These are phyloP conservation scores for Lophotriccus pileatus DNA, from an alignment of 2,797 vertebrate species.

Conservation along the genomic window DNA sequence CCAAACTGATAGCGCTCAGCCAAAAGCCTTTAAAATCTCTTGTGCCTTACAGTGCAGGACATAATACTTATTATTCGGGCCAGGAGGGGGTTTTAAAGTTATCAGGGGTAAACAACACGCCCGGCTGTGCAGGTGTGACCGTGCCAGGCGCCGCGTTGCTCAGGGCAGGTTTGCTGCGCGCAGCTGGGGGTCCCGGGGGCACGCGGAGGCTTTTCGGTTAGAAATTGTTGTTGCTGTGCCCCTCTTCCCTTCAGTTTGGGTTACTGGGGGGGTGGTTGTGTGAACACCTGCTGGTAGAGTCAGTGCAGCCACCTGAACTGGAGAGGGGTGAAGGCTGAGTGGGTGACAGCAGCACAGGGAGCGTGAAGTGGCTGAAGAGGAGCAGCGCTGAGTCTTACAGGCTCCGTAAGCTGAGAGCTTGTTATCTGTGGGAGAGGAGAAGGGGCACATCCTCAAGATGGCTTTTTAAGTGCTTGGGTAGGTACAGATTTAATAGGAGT, in stretches of 20 bases:
- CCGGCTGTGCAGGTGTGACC: neutral
- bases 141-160: fast-evolving
- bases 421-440: neutral
- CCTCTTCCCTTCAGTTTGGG: neutral
- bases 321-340: neutral
- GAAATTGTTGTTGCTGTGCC: neutral
- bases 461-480: neutral
- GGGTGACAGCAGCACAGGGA: fast-evolving
- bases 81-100: neutral
- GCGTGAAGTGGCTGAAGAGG: fast-evolving
- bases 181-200: neutral
- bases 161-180: fast-evolving
- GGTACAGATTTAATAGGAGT: neutral
- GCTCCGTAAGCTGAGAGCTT: neutral
- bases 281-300: neutral
- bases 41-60: fast-evolving
- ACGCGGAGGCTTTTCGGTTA: fast-evolving
- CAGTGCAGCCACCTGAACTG: neutral
- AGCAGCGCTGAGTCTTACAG: fast-evolving
- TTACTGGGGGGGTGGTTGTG: neutral
- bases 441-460: neutral
- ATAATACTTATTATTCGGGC: neutral
- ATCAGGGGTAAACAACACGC: neutral
- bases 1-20: neutral
- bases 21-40: neutral